phyloP scores from a whole-genome alignment of 2,113 vertebrate species.

The Probosciger aterrimus region DNA sequence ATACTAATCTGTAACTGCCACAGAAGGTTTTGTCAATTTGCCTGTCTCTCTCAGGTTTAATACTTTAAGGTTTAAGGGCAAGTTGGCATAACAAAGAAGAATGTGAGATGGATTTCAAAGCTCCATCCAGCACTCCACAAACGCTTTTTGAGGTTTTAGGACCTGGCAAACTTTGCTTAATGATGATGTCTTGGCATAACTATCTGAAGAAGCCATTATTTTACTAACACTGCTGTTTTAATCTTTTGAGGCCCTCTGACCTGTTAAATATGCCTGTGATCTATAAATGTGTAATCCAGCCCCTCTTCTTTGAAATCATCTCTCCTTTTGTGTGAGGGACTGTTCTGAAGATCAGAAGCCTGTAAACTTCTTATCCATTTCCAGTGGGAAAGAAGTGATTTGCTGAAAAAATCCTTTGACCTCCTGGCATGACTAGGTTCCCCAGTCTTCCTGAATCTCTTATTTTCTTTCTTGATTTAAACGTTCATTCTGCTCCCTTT shows the following conservation, averaged over 20 bases:
- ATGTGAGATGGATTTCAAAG: constrained; percentile 1
- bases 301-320: constrained; percentile 34
- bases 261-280: constrained; percentile 46
- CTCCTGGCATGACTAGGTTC: background rate
- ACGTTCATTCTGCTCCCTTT: background rate
- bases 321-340: constrained; percentile 1
- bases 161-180: background rate
- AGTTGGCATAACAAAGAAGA: background rate
- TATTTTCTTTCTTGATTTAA: background rate
- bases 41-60: background rate
- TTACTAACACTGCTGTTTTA: background rate
- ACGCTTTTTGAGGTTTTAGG: constrained; percentile 29
- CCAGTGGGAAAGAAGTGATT: background rate
- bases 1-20: background rate
- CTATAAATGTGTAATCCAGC: background rate
- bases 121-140: background rate
- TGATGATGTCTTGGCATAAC: constrained; percentile 3
- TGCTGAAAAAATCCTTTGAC: constrained; percentile 3
- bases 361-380: constrained; percentile 23
- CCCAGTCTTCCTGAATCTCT: background rate
- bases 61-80: background rate
- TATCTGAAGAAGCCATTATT: constrained; percentile 12
- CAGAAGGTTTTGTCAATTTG: background rate
- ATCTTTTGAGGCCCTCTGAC: constrained; percentile 46
- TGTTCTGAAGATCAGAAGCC: constrained; percentile 33